These are phyloP conservation scores for Antidorcas marsupialis DNA, from an alignment of 2,113 vertebrate species.

Conservation along the genomic window DNA sequence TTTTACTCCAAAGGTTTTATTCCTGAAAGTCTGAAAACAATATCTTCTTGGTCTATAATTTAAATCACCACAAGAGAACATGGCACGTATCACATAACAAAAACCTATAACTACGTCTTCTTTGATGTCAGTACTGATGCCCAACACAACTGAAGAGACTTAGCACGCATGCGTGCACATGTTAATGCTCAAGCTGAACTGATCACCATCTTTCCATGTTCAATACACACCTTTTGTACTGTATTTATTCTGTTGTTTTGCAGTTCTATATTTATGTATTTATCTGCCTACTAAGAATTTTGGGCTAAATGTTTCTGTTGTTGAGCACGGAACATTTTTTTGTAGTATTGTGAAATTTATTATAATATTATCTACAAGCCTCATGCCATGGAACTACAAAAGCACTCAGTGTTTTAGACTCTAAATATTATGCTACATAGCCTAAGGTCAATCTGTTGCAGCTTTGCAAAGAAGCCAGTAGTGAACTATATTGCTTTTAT, in stretches of 20 bases:
- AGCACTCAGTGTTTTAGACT: background rate
- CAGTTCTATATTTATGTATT: background rate
- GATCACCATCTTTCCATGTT: background rate
- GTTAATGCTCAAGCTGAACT: background rate
- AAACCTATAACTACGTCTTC: background rate
- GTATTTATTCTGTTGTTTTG: background rate
- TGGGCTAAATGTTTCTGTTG: background rate
- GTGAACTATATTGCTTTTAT: background rate
- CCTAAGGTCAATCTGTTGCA: background rate
- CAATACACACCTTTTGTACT: background rate
- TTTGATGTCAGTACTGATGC: background rate
- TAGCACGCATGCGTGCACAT: background rate
- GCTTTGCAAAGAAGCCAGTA: background rate
- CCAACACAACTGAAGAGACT: background rate
- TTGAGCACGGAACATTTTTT: background rate
- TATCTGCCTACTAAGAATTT: background rate
- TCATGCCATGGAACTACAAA: background rate
- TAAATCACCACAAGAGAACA: background rate
- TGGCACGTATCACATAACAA: background rate
- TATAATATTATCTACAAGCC: background rate
- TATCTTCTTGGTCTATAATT: background rate
- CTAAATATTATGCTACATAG: background rate
- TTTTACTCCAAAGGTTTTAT: background rate
- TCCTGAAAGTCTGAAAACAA: background rate
- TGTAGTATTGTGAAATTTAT: background rate